Percentiles rank a stretch among this genome's conserved stretches.
These are phyloP conservation scores for Coleophora flavipennella DNA, from an alignment of 2,888 invertebrate genomes.

Conservation along the genomic window DNA sequence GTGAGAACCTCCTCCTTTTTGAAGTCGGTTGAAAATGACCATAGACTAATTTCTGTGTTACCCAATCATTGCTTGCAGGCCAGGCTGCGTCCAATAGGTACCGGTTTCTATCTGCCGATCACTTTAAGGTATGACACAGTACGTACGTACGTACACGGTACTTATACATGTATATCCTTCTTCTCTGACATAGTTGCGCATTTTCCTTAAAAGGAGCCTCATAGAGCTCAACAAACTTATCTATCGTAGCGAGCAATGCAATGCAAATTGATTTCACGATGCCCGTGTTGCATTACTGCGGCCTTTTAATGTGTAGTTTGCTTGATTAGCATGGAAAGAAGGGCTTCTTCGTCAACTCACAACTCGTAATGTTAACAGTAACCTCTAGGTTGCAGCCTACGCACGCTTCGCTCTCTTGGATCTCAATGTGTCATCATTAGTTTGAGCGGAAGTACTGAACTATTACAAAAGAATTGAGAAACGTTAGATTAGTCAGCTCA, in stretches of 20 bases:
- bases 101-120: background rate
- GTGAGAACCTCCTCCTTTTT: too few relatives aligned
- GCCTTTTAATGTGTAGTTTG: constrained; percentile 5
- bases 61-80: background rate
- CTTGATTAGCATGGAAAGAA: constrained; percentile 12
- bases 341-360: constrained; percentile 9
- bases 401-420: constrained; percentile 8
- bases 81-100: background rate
- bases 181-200: constrained; percentile 16
- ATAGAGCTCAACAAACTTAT: constrained; percentile 31
- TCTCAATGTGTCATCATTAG: constrained; percentile 9
- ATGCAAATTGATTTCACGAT: constrained; percentile 24
- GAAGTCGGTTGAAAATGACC: too few relatives aligned
- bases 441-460: background rate
- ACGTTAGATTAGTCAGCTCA: constrained; percentile 17
- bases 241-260: constrained; percentile 15
- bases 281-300: constrained; percentile 16
- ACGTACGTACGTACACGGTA: too few relatives aligned
- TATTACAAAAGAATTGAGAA: background rate
- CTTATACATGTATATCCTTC: too few relatives aligned
- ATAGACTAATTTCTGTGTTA: background rate
- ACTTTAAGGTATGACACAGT: background rate
- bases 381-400: constrained; percentile 12
- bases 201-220: constrained; percentile 32
- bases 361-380: constrained; percentile 10